These are phyloP conservation scores for Caenorhabditis panamensis DNA, from an alignment of 2,888 invertebrate genomes.

Conservation along the genomic window DNA sequence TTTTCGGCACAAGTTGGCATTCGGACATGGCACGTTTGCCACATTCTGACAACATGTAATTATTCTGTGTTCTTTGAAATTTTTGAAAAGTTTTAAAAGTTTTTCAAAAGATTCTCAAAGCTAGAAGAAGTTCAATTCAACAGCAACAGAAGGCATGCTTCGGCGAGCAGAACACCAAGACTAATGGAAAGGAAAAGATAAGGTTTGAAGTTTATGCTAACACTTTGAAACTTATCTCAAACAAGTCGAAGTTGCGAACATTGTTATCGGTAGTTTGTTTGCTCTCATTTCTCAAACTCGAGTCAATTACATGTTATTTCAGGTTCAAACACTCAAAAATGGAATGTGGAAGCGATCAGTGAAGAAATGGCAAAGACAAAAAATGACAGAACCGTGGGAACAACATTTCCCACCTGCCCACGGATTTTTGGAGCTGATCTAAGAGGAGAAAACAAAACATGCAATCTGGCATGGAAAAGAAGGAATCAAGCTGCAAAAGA, in stretches of 20 bases:
- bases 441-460: too few relatives aligned
- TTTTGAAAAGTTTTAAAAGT: too few relatives aligned
- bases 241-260: not conserved
- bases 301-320: not conserved
- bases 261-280: not conserved
- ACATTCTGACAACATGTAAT: not conserved
- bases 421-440: not conserved
- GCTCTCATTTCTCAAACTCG: not conserved
- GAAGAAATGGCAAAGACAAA: not conserved
- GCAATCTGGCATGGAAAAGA: too few relatives aligned
- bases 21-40: not conserved
- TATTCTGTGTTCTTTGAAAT: too few relatives aligned
- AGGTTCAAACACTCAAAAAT: conserved; percentile 8
- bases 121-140: too few relatives aligned
- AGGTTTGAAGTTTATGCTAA: not conserved
- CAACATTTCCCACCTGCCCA: not conserved
- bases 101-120: too few relatives aligned
- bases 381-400: not conserved
- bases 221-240: not conserved
- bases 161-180: too few relatives aligned
- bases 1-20: too few relatives aligned
- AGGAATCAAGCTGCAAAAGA: too few relatives aligned
- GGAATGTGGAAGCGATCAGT: not conserved
- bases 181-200: too few relatives aligned
- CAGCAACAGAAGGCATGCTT: too few relatives aligned